phyloP scores from a whole-genome alignment of 2,888 invertebrate genomes.

The Himalopsyche japonica region DNA sequence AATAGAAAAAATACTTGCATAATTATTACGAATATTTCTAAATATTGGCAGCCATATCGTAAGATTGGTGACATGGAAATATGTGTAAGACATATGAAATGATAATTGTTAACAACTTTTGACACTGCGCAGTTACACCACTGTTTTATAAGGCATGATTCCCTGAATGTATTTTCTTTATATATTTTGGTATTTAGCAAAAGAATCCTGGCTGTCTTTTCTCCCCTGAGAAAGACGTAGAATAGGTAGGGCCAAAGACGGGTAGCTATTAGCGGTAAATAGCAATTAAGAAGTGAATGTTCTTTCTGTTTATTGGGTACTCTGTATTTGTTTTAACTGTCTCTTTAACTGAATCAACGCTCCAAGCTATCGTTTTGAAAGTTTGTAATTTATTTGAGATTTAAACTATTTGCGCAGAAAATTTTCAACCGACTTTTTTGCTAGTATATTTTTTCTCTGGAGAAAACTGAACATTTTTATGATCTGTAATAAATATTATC shows the following conservation, averaged over 20 bases:
- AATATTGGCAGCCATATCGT: no score
- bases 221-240: neutral
- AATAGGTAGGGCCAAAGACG: slow-evolving; percentile 16
- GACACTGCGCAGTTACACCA: neutral
- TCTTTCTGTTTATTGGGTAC: slow-evolving; percentile 25
- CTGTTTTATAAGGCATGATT: neutral
- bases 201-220: slow-evolving; percentile 23
- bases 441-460: no score
- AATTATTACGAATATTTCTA: no score
- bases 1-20: no score
- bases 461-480: no score
- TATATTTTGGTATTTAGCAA: slow-evolving; percentile 39
- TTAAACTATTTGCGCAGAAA: neutral
- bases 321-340: slow-evolving; percentile 32
- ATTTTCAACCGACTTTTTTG: no score
- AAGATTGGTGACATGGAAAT: no score
- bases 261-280: slow-evolving; percentile 40
- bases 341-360: slow-evolving; percentile 23
- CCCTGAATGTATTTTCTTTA: slow-evolving; percentile 33
- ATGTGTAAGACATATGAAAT: no score
- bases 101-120: neutral
- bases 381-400: neutral
- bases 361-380: neutral
- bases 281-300: slow-evolving; percentile 38
- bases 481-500: no score